Conservation (phyloP, 2,888 invertebrate species). For the Drosophila leonis region DNA sequence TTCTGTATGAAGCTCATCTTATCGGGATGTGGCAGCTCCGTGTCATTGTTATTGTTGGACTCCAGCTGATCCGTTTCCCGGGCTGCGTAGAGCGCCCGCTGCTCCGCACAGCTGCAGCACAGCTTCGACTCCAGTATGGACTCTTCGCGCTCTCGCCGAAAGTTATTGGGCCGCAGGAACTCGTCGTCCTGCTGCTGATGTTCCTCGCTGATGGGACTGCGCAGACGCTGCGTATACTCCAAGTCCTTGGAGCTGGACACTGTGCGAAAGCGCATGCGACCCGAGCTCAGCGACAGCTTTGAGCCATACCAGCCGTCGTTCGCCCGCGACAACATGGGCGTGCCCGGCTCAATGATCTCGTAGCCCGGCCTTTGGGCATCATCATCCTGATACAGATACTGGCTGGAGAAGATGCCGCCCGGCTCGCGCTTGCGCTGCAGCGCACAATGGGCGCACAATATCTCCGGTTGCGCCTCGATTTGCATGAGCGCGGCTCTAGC, state of each 20-base stretch:
- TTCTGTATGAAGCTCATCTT: conserved; percentile 86
- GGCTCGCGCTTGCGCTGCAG: conserved; percentile 77
- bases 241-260: conserved; percentile 79
- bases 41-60: conserved; percentile 2
- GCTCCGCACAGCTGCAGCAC: conserved; percentile 79
- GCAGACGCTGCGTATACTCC: conserved; percentile 69
- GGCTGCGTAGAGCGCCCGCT: conserved; percentile 65
- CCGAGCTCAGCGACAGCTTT: conserved; percentile 74
- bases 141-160: conserved; percentile 82
- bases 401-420: conserved; percentile 87
- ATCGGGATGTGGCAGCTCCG: not conserved
- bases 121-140: conserved; percentile 48
- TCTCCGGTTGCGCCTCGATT: conserved; percentile 36
- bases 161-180: conserved; percentile 81
- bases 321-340: conserved; percentile 88
- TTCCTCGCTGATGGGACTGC: conserved; percentile 71
- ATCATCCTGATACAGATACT: conserved; percentile 87
- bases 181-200: conserved; percentile 62
- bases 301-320: conserved; percentile 86
- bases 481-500: conserved; percentile 6
- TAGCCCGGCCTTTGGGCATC: conserved; percentile 88
- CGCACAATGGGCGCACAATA: conserved; percentile 78
- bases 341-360: conserved; percentile 89
- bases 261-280: conserved; percentile 69
- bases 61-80: conserved; percentile 6